phyloP scores from a whole-genome alignment of 2,113 vertebrate species.

The Callopanchax toddi region DNA sequence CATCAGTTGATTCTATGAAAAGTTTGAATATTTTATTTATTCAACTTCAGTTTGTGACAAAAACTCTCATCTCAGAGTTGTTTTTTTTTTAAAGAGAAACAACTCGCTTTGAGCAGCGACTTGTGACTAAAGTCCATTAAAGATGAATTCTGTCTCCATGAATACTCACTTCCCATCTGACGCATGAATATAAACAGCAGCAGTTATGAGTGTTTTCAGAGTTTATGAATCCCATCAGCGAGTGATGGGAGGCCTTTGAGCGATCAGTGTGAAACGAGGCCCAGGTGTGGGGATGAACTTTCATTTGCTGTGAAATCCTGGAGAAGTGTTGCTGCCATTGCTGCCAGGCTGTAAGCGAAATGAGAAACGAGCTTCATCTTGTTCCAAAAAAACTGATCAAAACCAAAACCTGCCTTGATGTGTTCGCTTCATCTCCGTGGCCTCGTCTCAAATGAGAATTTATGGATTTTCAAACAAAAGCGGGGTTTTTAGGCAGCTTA shows the following conservation, averaged over 20 bases:
- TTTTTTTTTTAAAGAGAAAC: not conserved
- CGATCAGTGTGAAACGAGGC: slow-evolving; percentile 6
- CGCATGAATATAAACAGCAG: slow-evolving; percentile 2
- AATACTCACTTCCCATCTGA: slow-evolving; percentile 17
- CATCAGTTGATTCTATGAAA: not conserved
- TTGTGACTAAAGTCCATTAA: not conserved
- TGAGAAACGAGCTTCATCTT: not conserved
- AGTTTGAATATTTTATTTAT: not conserved
- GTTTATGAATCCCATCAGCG: slow-evolving; percentile 4
- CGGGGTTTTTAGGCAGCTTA: not conserved
- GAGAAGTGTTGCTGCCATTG: too few species aligned
- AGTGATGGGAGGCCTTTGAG: not conserved
- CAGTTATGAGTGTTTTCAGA: slow-evolving; percentile 1
- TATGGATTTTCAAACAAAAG: not conserved
- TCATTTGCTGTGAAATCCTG: not conserved
- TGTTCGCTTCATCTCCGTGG: too few species aligned
- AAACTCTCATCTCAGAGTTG: too few species aligned
- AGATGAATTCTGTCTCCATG: slow-evolving; percentile 13
- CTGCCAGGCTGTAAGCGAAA: not conserved
- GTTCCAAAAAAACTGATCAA: slow-evolving; percentile 11
- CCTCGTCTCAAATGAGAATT: not conserved
- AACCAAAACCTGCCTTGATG: not conserved
- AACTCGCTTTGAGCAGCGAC: not conserved
- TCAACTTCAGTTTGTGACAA: not conserved
- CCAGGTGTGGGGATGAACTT: not conserved